Evolutionary conservation across 2,113 vertebrate species (phyloP), one percentile per base, ranked within the genome.

Genomic region (Synchiropus splendidus): DNA sequence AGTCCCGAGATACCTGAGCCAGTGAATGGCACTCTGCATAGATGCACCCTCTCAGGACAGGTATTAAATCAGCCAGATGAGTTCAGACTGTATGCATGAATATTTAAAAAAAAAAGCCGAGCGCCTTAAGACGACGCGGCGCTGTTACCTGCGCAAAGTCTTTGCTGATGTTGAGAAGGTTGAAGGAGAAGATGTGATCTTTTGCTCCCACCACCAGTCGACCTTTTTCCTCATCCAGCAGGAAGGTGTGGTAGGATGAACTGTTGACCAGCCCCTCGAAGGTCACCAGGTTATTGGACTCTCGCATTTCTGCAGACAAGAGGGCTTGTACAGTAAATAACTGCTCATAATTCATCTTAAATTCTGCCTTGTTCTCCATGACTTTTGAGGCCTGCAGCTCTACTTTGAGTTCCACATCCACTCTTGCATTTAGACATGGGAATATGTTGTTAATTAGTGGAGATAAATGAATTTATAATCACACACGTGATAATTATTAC

Each of bases 181-280:
- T 95, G 71, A 99, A 97, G 44, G 95, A 94, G 84, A 99, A 91
- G 67, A 99, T 86, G 75, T 99, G 90, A 80, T 99, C 95, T 65
- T 97, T 98, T 54, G 93, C 91, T 78, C 95, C 95, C 48, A 99
- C 91, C 2, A 92, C 88, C 0, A 99, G 88, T 31, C 90, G 85
- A 45, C 93, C 81, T 1, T 90, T 88, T 78, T 99, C 95, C 64
- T 98, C 94, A 2, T 99, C 95, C 86, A 99, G 65, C 58, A 98
- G 86, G 61, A 99, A 93, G n/a, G 90, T 94, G 52, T 98, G 89
- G 67, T 98, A 99, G 71, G 88, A 86, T 12, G 94, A 94, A 46
- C 94, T 99, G 73, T 96, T 94, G 72, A 85, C 71, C 62, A 96
- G 75, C 54, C 94, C 94, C 38, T 85, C 87, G 72, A 96, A 99